Conservation (phyloP, 2,113 vertebrate genomes). For the Vidua macroura region DNA sequence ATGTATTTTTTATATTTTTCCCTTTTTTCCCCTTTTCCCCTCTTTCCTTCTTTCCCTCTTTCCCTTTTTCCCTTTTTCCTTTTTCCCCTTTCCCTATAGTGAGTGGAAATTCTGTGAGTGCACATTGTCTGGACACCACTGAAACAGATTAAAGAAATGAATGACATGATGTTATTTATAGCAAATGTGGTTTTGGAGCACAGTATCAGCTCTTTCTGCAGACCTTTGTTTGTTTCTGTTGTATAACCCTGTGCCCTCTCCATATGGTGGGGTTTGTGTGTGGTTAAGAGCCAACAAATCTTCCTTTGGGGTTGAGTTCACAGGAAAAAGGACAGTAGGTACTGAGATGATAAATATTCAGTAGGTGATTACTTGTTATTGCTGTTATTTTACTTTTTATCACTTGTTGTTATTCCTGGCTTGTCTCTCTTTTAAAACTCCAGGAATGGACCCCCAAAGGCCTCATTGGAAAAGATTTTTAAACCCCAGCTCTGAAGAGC, state of each 20-base stretch:
- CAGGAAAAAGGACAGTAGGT: background rate
- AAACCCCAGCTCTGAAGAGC: background rate
- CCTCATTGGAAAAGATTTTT: background rate
- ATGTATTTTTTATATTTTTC: no score
- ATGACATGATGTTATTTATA: background rate
- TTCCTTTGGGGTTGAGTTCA: background rate
- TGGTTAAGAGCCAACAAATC: background rate
- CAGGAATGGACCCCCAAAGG: background rate
- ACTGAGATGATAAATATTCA: background rate
- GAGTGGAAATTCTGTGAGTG: background rate
- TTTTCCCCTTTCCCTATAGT: background rate
- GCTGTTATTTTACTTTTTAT: background rate
- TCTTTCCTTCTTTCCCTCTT: no score
- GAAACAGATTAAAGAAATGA: background rate
- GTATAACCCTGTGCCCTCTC: background rate
- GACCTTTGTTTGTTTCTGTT: conserved; percentile 12
- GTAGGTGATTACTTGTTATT: background rate
- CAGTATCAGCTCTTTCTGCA: background rate
- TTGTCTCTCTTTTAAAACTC: background rate
- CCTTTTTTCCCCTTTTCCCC: no score
- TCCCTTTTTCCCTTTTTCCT: no score
- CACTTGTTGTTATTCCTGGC: background rate
- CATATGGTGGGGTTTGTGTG: conserved; percentile 5
- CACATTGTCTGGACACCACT: background rate
- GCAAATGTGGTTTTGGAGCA: background rate